Percentiles rank a stretch among this genome's conserved stretches.
phyloP scores from a whole-genome alignment of 2,888 invertebrate genomes.

The Eilema caniola region DNA sequence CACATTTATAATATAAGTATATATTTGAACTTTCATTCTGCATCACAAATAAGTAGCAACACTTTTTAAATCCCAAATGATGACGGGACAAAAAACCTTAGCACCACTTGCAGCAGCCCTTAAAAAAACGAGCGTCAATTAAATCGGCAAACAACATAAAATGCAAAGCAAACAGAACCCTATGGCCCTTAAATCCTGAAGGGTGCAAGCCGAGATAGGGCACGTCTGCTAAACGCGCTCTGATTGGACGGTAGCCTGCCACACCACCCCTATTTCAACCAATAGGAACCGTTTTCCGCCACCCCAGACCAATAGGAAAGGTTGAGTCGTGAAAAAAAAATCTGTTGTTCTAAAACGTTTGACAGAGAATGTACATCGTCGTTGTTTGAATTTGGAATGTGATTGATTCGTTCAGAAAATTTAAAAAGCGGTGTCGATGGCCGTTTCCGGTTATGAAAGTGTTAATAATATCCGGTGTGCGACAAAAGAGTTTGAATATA shows the following conservation, averaged over 20 bases:
- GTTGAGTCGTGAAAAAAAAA: slow-evolving; percentile 50
- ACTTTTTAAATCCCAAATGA: slow-evolving; percentile 19
- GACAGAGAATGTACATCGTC: slow-evolving; percentile 47
- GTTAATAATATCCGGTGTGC: slow-evolving; percentile 14
- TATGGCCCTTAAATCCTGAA: slow-evolving; percentile 71
- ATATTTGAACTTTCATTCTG: neutral
- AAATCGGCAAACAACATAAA: slow-evolving; percentile 81
- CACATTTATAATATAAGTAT: too few relatives aligned
- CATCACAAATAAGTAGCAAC: neutral
- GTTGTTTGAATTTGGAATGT: slow-evolving; percentile 39
- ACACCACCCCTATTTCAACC: slow-evolving; percentile 64
- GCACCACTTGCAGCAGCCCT: slow-evolving; percentile 53
- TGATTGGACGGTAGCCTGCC: slow-evolving; percentile 65
- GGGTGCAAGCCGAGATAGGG: slow-evolving; percentile 78
- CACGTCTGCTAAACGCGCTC: slow-evolving; percentile 66
- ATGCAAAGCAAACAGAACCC: slow-evolving; percentile 82
- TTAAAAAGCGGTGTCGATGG: slow-evolving; percentile 24
- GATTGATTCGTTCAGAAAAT: slow-evolving; percentile 39
- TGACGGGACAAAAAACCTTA: slow-evolving; percentile 37
- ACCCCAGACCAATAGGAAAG: slow-evolving; percentile 57
- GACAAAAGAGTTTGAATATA: neutral
- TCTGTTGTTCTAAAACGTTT: slow-evolving; percentile 51
- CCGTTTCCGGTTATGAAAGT: slow-evolving; percentile 12
- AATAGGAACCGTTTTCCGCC: slow-evolving; percentile 60
- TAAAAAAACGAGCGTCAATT: slow-evolving; percentile 78